These are phyloP conservation scores for Sphaerolaimus hirsutus DNA, from an alignment of 2,888 invertebrate genomes.

Conservation along the genomic window DNA sequence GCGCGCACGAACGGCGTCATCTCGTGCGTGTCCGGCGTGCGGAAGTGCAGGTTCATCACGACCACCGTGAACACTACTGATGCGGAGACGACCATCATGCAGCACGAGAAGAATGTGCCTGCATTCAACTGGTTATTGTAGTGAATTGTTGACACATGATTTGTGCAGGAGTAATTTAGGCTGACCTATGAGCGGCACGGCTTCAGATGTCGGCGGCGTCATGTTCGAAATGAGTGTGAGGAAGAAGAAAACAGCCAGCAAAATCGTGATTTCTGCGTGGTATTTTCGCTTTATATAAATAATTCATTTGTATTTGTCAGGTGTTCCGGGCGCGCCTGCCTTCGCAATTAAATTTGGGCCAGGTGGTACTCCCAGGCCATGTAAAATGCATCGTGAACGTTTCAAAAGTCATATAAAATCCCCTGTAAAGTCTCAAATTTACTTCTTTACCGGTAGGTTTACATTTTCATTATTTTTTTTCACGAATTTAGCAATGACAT, in stretches of 20 bases:
- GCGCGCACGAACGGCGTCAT: constrained; percentile 16
- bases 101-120: constrained; percentile 20
- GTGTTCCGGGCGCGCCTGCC: too few species aligned
- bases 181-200: constrained; percentile 86
- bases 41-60: constrained; percentile 20
- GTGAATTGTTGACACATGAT: too few species aligned
- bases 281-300: too few species aligned
- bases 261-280: constrained; percentile 23
- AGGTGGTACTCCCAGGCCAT: too few species aligned
- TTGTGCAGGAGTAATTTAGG: too few species aligned
- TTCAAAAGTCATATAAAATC: too few species aligned
- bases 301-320: too few species aligned
- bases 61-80: constrained; percentile 21
- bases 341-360: too few species aligned
- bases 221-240: constrained; percentile 89
- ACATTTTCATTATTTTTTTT: not conserved
- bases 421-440: constrained; percentile 8
- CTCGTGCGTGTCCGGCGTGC: constrained; percentile 16
- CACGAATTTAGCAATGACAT: too few species aligned
- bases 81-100: constrained; percentile 10
- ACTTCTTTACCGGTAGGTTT: not conserved
- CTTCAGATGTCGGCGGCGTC: constrained; percentile 93
- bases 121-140: too few species aligned
- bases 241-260: constrained; percentile 82
- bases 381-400: too few species aligned